Conservation (phyloP, 2,888 invertebrate species). For the Neoitamus cyanurus region DNA sequence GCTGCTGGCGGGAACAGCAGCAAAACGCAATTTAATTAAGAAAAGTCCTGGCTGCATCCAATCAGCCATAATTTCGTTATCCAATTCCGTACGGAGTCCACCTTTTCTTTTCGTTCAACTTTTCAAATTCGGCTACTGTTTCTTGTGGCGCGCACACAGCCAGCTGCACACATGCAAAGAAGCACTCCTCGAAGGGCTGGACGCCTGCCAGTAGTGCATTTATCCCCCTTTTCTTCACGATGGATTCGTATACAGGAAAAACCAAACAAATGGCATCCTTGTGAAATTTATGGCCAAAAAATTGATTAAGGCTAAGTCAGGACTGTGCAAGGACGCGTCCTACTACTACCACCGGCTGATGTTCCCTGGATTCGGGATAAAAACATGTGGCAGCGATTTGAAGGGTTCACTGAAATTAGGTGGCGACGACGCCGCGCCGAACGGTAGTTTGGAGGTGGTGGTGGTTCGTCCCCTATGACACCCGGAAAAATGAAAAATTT, state of each 20-base stretch:
- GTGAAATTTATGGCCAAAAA: slow-evolving; percentile 44
- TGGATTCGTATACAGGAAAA: neutral
- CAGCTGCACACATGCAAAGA: neutral
- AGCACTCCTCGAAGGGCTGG: slow-evolving; percentile 4
- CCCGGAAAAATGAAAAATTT: slow-evolving; percentile 17
- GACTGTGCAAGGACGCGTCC: neutral
- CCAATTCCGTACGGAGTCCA: slow-evolving; percentile 41
- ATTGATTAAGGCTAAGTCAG: slow-evolving; percentile 43
- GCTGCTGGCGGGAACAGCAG: slow-evolving; percentile 20
- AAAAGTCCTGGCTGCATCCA: slow-evolving; percentile 45
- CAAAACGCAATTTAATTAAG: slow-evolving; percentile 46
- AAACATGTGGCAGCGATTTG: slow-evolving; percentile 19
- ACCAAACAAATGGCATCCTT: slow-evolving; percentile 40
- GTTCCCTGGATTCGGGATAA: too few relatives aligned
- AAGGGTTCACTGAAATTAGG: slow-evolving; percentile 37
- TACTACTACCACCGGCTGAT: neutral
- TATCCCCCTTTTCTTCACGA: slow-evolving; percentile 36
- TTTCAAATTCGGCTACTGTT: slow-evolving; percentile 34
- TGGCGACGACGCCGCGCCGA: neutral
- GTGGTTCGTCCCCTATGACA: neutral
- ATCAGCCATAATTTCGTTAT: slow-evolving; percentile 46
- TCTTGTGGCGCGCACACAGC: neutral
- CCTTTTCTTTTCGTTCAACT: slow-evolving; percentile 33
- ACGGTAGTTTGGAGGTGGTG: neutral
- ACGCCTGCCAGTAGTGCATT: slow-evolving; percentile 41